A percentile compares a stretch with the other conserved stretches of the same genome.
These are phyloP conservation scores for Zaprionus nigranus DNA, from an alignment of 1,140 invertebrate genomes.

Conservation along the genomic window DNA sequence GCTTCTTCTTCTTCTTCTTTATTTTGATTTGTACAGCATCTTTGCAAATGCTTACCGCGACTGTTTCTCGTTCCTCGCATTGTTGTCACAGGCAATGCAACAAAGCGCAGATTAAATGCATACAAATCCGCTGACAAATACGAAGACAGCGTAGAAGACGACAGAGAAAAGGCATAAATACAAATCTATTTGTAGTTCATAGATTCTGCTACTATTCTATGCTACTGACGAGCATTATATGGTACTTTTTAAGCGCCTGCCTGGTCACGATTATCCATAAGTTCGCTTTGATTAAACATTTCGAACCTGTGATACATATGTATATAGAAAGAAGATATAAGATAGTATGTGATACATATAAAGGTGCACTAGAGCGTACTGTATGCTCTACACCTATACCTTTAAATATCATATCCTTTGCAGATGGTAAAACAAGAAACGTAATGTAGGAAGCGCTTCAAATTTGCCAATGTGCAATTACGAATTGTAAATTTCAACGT, in stretches of 20 bases:
- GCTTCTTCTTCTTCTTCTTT: too few relatives aligned
- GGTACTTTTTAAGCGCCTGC: background rate
- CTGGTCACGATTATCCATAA: background rate
- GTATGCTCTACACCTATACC: background rate
- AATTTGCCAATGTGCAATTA: constrained; percentile 18
- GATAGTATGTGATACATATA: too few relatives aligned
- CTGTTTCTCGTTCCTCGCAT: background rate
- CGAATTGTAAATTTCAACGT: constrained; percentile 23
- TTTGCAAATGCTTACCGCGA: background rate
- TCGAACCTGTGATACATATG: too few relatives aligned
- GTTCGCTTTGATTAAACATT: background rate
- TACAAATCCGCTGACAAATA: constrained; percentile 26
- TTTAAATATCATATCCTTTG: background rate
- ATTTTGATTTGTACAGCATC: constrained; percentile 12
- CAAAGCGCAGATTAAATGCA: constrained; percentile 39
- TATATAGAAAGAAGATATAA: background rate
- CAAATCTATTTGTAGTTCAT: constrained; percentile 14
- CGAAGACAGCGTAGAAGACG: background rate
- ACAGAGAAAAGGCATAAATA: constrained; percentile 6
- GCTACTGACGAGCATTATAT: background rate
- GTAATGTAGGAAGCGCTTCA: background rate
- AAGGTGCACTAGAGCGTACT: background rate
- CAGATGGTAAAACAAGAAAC: background rate
- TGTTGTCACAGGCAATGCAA: constrained; percentile 25
- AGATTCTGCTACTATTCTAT: background rate